Evolutionary conservation across 1,140 invertebrate species (phyloP), one percentile per base, ranked within the genome.

Genomic region (Paralvinella palmiformis): DNA sequence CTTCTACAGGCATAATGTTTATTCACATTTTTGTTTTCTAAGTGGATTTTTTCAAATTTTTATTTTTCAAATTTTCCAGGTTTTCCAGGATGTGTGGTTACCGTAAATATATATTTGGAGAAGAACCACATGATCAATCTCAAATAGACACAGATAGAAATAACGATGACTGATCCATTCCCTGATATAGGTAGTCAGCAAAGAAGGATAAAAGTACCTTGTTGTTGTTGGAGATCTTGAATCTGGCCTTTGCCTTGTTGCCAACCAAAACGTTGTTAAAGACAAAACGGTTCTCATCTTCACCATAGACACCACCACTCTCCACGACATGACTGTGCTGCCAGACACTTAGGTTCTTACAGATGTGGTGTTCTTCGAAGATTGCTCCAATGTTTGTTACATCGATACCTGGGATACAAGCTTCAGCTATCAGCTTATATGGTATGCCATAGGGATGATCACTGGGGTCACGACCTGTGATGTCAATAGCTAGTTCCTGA

Each of bases 231-330:
- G 69, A 69, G 37, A 82, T 75, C 71, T 79, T 81, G 62, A 82
- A 82, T 24, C 79, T 65, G n/a, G 80, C 80, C 58, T 74, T 76
- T 3, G 78, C 74, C 63, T 71, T 76, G 29, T 73, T 64, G 27
- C 79, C 79, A 52, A 82, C 77, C 44, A 81, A 77, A 15, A 82
- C 79, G 63, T 80, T 80, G 64, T 76, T 79, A 65, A 82, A 82
- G 2, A 79, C 69, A 70, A 82, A 82, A 59, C 72, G 72, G 63
- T 77, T 79, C 59, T 81, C 80, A 44, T 74, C 74, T 66, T 80
- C 75, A 6, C 75, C 78, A 71, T 79, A 82, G 10, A 80, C 72
- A 13, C 80, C 79, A 24, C 74, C 75, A 67, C 68, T 71, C 52
- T 75, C 73, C 29, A 77, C 75, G 57, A 71, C 67, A 63, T 74